phyloP scores from a whole-genome alignment of 2,113 vertebrate species.

The Leucoraja erinaceus region DNA sequence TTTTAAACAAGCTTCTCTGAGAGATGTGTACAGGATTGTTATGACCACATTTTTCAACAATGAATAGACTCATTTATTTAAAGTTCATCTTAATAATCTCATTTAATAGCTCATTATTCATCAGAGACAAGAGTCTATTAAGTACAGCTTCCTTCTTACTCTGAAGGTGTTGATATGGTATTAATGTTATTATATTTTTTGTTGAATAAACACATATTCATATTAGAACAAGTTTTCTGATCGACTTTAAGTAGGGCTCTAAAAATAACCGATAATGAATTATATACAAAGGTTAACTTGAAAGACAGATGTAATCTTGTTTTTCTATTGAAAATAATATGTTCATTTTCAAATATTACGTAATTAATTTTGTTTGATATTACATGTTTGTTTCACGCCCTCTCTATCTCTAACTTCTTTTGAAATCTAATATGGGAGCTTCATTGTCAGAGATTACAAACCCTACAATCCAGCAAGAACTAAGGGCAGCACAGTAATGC shows the following conservation, averaged over 20 bases:
- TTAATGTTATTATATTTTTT: not conserved
- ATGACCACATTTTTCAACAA: not conserved
- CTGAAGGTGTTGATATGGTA: not conserved
- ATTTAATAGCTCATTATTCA: not conserved
- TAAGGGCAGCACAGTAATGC: too few species aligned
- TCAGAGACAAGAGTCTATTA: not conserved
- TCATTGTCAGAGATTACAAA: too few species aligned
- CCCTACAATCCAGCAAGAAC: too few species aligned
- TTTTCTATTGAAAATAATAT: not conserved
- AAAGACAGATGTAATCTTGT: not conserved
- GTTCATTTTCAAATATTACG: not conserved
- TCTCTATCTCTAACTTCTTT: not conserved
- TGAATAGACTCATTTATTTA: not conserved
- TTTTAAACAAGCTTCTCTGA: not conserved
- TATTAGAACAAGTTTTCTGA: not conserved
- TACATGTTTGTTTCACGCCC: not conserved
- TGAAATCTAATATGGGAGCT: too few species aligned
- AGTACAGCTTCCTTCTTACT: not conserved
- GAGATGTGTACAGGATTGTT: not conserved
- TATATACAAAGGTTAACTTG: not conserved
- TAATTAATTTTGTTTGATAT: not conserved
- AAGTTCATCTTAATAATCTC: not conserved
- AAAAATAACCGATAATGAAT: not conserved
- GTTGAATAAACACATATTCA: not conserved
- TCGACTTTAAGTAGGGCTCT: not conserved